A percentile compares a stretch with the other conserved stretches of the same genome.
phyloP scores from a whole-genome alignment of 2,888 invertebrate species.

The Chrysomela aeneicollis region DNA sequence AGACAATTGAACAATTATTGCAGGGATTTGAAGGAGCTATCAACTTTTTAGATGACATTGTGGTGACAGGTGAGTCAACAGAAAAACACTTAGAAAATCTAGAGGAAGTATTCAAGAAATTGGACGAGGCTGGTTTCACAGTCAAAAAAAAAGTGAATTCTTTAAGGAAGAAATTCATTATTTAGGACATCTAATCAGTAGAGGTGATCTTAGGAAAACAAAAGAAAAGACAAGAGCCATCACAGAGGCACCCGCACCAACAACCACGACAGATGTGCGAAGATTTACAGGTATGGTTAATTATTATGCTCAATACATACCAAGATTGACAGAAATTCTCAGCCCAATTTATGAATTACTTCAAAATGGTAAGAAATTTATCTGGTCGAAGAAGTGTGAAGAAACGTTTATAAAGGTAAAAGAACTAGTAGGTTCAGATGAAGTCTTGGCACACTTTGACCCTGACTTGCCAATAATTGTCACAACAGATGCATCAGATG shows the following conservation, averaged over 20 bases:
- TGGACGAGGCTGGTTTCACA: slow-evolving; percentile 42
- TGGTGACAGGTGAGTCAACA: too few species aligned
- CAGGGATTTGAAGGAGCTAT: too few species aligned
- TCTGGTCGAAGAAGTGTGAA: slow-evolving; percentile 29
- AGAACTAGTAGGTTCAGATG: slow-evolving; percentile 19
- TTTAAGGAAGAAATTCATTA: slow-evolving; percentile 49
- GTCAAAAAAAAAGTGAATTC: slow-evolving; percentile 47
- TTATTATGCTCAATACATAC: slow-evolving; percentile 35
- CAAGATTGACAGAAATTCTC: slow-evolving; percentile 21
- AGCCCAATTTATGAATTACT: slow-evolving; percentile 30
- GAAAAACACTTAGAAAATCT: too few species aligned
- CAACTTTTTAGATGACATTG: too few species aligned
- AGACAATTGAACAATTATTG: too few species aligned
- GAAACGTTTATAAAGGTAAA: slow-evolving; percentile 28
- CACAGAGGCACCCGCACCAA: slow-evolving; percentile 23
- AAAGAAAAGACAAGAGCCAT: slow-evolving; percentile 36
- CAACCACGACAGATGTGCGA: slow-evolving; percentile 26
- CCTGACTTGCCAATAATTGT: slow-evolving; percentile 26
- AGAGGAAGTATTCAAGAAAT: too few species aligned
- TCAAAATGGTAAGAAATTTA: slow-evolving; percentile 21
- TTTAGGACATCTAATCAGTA: slow-evolving; percentile 43
- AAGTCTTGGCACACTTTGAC: slow-evolving; percentile 27
- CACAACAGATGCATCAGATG: slow-evolving; percentile 18
- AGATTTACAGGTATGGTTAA: slow-evolving; percentile 24
- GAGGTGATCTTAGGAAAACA: slow-evolving; percentile 32